Evolutionary conservation across 2,888 invertebrate genomes (phyloP).

Genomic region (Poecilobothrus nobilitatus): DNA sequence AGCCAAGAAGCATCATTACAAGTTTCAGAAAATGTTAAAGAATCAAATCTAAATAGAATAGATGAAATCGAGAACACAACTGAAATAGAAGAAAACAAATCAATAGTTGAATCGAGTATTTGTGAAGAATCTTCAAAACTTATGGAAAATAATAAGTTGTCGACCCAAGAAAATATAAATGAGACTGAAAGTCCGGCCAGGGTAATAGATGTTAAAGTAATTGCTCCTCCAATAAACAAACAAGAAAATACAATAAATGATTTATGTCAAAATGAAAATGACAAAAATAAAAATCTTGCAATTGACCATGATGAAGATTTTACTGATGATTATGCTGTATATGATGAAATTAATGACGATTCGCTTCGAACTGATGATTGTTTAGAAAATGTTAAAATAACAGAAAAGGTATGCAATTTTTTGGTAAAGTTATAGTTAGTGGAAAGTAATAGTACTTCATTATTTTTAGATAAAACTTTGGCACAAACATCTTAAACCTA

Average conservation of each 20-base stretch:
- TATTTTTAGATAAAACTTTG: constrained; percentile 34
- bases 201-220: constrained; percentile 19
- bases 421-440: background rate
- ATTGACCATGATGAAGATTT: constrained; percentile 10
- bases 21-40: background rate
- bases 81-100: too few species aligned
- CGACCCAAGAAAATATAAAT: background rate
- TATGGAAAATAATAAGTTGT: too few species aligned
- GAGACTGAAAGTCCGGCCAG: background rate
- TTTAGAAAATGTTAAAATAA: background rate
- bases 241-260: constrained; percentile 10
- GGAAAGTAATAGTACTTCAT: background rate
- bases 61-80: too few species aligned
- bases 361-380: background rate
- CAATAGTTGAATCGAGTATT: too few species aligned
- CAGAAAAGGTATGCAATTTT: background rate
- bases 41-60: too few species aligned
- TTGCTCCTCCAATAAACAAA: constrained; percentile 14
- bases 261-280: constrained; percentile 10
- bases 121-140: too few species aligned
- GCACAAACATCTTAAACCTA: constrained; percentile 37
- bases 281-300: constrained; percentile 16
- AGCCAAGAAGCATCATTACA: background rate
- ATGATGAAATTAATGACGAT: background rate
- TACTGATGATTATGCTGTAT: background rate